Conservation (phyloP, 1,140 invertebrate genomes). For the Rhyacophila brunnea region DNA sequence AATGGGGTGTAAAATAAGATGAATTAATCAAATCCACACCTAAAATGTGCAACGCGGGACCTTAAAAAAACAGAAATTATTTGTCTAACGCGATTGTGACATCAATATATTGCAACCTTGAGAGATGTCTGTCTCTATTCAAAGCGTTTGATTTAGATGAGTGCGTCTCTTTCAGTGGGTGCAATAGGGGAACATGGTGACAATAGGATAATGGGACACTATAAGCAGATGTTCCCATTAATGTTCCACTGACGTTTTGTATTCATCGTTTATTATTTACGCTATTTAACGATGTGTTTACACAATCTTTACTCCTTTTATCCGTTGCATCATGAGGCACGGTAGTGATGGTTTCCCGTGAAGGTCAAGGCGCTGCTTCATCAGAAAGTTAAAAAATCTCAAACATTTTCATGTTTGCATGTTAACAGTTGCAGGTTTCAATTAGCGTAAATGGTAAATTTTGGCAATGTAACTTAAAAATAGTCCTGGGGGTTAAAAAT, state of each 20-base stretch:
- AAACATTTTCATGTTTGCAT: too few species aligned
- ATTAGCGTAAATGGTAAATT: too few species aligned
- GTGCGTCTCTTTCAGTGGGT: constrained; percentile 3
- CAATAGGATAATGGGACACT: constrained; percentile 25
- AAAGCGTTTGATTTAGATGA: not conserved
- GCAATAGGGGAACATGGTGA: constrained; percentile 22
- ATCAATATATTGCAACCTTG: constrained; percentile 18
- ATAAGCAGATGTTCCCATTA: constrained; percentile 29
- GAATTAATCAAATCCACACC: constrained; percentile 30
- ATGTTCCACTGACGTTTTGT: constrained; percentile 26
- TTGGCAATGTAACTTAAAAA: too few species aligned
- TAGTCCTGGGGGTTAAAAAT: too few species aligned
- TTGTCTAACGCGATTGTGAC: constrained; percentile 13
- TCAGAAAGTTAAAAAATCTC: too few species aligned
- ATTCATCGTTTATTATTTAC: constrained; percentile 26
- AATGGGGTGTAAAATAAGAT: constrained; percentile 29
- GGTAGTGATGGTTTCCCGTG: too few species aligned
- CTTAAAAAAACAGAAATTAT: constrained; percentile 18
- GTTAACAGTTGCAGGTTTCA: too few species aligned
- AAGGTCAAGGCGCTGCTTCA: too few species aligned
- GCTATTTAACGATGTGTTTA: constrained; percentile 20
- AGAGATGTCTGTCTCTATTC: not conserved
- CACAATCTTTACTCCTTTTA: too few species aligned
- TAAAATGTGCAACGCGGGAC: constrained; percentile 19
- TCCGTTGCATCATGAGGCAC: too few species aligned